These are phyloP conservation scores for Hippoglossus hippoglossus DNA, from an alignment of 2,797 vertebrate genomes.

Conservation along the genomic window DNA sequence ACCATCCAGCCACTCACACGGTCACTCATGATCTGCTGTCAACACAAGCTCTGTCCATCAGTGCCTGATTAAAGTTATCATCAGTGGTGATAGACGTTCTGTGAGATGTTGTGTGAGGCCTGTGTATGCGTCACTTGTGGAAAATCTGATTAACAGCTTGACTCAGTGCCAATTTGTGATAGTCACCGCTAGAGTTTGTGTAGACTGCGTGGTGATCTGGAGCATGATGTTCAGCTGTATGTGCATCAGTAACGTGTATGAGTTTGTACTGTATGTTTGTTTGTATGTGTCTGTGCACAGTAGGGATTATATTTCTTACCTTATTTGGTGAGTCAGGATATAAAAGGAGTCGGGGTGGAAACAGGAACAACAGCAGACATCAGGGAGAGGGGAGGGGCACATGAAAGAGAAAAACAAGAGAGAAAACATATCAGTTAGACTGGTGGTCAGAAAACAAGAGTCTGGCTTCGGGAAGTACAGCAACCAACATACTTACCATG, in stretches of 20 bases:
- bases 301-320: slow-evolving; percentile 76
- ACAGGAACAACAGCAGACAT: slow-evolving; percentile 44
- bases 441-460: slow-evolving; percentile 29
- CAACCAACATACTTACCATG: slow-evolving; percentile 76
- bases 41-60: not conserved
- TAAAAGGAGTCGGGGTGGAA: slow-evolving; percentile 32
- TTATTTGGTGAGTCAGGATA: slow-evolving; percentile 69
- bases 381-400: slow-evolving; percentile 28
- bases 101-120: not conserved
- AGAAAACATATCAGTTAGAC: slow-evolving; percentile 69
- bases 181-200: slow-evolving; percentile 6
- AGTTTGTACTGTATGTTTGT: not conserved
- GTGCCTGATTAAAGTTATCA: not conserved
- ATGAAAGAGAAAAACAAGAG: slow-evolving; percentile 74
- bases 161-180: not conserved
- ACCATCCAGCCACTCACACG: not conserved
- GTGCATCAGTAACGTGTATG: slow-evolving; percentile 2
- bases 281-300: not conserved
- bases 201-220: not conserved
- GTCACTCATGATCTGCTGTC: not conserved
- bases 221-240: not conserved
- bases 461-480: slow-evolving; percentile 44
- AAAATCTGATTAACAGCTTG: slow-evolving; percentile 23
- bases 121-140: not conserved
- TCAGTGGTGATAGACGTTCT: slow-evolving; percentile 2